Base-by-base conservation (phyloP, 1,140 invertebrate species). In the Mactra quadrangularis region DNA sequence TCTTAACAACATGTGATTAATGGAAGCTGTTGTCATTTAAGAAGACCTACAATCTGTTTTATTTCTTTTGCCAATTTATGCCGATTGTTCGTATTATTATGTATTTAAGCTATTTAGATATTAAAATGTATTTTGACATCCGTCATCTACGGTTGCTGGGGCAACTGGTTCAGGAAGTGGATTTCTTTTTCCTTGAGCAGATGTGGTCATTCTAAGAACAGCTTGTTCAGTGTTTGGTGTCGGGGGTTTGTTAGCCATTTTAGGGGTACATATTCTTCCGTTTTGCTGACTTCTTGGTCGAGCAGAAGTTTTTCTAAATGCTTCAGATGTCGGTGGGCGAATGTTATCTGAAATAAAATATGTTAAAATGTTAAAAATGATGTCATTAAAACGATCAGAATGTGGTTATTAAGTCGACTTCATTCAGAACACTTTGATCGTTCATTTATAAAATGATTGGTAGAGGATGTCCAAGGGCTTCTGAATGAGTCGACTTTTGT, bases 141-240 rank as follows among this genome's bases (percentile, higher is more conserved):
- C 11, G 45, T 68, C 71, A 77, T 76, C 81, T 50, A 55, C 47
- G 6, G 72, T 75, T 83, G 71, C 81, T 15, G 81, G 72, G 72
- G 52, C 71, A 74, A 68, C 71, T n/a, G 72, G 64, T 68, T 35
- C 60, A 19, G 71, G 41, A 35, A 59, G 29, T 25, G 50, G 25
- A 3, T 68, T 57, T 64, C 52, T 66, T 31, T 45, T 68, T 62
- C 81, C 81, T 17, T 83, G 72, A 7, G 72, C 81, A 38, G 81
- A 76, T 38, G 31, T 83, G 13, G 81, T 76, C 52, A 68, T 52
- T 27, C 72, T 35, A 68, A 83, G 71, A 38, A 71, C 62, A 4
- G 64, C 35, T 13, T 55, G 17, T 22, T 76, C 75, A n/a, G 47
- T 25, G 4, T n/a, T 27, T 27, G 29, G 72, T 17, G 13, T 15